Conservation (phyloP, 2,113 vertebrate species). For the Fregata magnificens region DNA sequence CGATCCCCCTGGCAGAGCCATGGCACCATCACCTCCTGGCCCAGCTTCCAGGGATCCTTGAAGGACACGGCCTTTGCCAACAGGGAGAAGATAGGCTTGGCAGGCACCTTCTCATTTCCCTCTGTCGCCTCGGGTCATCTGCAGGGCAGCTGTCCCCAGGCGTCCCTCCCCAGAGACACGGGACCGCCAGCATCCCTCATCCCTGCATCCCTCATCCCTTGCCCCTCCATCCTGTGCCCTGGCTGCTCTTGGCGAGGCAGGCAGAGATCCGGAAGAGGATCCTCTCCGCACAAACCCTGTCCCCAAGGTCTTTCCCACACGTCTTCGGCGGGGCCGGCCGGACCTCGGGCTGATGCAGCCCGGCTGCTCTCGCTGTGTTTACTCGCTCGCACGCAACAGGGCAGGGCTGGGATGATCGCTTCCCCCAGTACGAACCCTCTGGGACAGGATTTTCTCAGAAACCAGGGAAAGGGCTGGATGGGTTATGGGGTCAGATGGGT, state of each 20-base stretch:
- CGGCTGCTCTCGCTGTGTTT: not conserved
- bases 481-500: not conserved
- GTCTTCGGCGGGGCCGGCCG: accelerated
- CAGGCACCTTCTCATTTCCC: not conserved
- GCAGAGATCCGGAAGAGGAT: not conserved
- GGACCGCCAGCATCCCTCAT: not conserved
- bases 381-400: not conserved
- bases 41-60: not conserved
- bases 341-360: not conserved
- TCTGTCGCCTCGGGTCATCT: not conserved
- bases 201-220: not conserved
- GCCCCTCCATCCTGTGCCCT: accelerated
- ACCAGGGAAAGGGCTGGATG: not conserved
- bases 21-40: not conserved
- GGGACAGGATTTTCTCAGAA: conserved; percentile 20
- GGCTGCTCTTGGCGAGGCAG: accelerated
- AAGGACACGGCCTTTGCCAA: not conserved
- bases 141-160: not conserved
- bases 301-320: not conserved
- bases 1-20: not conserved
- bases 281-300: not conserved
- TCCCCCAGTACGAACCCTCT: not conserved
- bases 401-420: not conserved
- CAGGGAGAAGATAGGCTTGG: not conserved
- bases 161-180: accelerated